Evolutionary conservation across 2,888 invertebrate genomes (phyloP).

Genomic region (Brachynemurus nebulosus): DNA sequence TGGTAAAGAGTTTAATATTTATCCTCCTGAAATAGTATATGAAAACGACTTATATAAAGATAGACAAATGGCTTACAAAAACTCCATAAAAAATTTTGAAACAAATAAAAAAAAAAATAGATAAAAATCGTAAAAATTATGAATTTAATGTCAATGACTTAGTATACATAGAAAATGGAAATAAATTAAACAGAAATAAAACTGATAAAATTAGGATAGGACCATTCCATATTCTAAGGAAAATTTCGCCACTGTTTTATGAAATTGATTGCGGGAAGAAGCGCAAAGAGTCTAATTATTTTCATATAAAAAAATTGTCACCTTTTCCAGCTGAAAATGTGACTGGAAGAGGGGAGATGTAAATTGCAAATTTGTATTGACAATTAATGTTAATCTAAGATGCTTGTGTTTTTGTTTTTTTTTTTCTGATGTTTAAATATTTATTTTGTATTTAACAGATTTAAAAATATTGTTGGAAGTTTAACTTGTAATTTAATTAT

Average conservation of each 20-base stretch:
- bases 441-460: too few species aligned
- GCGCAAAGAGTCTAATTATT: background rate
- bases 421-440: too few species aligned
- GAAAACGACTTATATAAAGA: background rate
- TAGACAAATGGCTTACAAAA: background rate
- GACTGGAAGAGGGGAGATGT: too few species aligned
- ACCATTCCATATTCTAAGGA: background rate
- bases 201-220: background rate
- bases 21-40: too few species aligned
- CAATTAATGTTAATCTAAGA: too few species aligned
- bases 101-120: slow-evolving; percentile 6
- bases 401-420: too few species aligned
- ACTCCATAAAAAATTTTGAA: background rate
- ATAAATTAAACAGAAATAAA: background rate
- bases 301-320: background rate
- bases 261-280: background rate
- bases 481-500: too few species aligned
- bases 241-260: background rate
- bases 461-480: too few species aligned
- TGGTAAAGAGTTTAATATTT: background rate
- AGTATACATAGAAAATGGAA: slow-evolving; percentile 10
- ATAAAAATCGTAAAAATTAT: slow-evolving; percentile 4
- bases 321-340: too few species aligned
- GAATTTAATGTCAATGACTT: slow-evolving; percentile 7
- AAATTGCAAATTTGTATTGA: too few species aligned